Evolutionary conservation across 2,113 vertebrate species (phyloP).

Genomic region (Anguilla japonica): DNA sequence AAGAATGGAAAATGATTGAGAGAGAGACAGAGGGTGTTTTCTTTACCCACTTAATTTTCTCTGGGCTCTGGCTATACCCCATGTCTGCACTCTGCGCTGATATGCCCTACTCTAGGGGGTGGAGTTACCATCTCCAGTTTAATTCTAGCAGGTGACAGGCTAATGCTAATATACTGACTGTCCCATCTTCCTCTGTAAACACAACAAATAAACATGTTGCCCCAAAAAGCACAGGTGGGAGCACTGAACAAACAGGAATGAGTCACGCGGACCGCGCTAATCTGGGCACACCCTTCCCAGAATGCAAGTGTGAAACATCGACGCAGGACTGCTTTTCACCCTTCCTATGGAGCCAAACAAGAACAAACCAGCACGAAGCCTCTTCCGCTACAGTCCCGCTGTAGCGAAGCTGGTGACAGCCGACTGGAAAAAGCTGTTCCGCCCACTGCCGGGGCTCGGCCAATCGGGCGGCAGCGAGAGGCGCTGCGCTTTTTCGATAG

Average conservation of each 20-base stretch:
- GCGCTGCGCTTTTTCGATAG: not conserved
- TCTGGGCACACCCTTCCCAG: not conserved
- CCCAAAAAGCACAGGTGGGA: not conserved
- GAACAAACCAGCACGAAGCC: not conserved
- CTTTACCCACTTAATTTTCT: no score
- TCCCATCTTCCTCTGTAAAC: not conserved
- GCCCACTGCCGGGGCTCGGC: not conserved
- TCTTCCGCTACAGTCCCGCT: not conserved
- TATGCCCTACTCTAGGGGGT: not conserved
- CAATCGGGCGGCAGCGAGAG: not conserved
- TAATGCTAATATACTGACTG: not conserved
- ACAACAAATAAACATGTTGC: not conserved
- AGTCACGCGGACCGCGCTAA: not conserved
- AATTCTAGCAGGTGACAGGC: not conserved
- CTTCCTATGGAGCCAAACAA: not conserved
- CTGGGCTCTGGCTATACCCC: no score
- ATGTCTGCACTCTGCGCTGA: no score
- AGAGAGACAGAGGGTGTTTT: no score
- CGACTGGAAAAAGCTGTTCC: not conserved
- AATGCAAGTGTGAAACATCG: not conserved
- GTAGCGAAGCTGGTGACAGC: conserved; percentile 24
- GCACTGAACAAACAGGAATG: no score
- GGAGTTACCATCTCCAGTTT: not conserved
- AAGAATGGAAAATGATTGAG: not conserved
- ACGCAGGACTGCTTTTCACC: no score